phyloP scores from a whole-genome alignment of 2,888 invertebrate species.

The Ditula angustiorana region DNA sequence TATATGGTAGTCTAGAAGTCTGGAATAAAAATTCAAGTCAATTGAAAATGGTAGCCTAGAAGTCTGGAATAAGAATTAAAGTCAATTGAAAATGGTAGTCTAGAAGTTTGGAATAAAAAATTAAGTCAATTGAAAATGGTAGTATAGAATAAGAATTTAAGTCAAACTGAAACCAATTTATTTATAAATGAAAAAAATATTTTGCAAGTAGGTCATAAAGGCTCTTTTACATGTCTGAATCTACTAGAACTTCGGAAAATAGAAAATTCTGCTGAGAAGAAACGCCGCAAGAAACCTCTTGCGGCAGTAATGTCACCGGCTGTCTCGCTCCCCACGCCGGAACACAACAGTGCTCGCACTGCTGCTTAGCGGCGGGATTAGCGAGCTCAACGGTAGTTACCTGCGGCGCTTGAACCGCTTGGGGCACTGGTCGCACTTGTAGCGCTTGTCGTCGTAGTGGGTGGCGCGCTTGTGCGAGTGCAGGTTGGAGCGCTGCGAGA shows the following conservation, averaged over 20 bases:
- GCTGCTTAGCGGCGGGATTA: no score
- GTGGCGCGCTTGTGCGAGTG: constrained; percentile 92
- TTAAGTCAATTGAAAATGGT: background rate
- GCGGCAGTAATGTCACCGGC: no score
- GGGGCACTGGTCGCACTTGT: constrained; percentile 89
- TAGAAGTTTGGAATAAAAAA: constrained; percentile 52
- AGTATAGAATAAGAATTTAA: background rate
- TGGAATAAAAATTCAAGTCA: constrained; percentile 47
- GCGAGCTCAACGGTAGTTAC: no score
- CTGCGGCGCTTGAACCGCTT: constrained; percentile 89
- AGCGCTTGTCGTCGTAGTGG: constrained; percentile 91
- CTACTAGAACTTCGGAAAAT: no score
- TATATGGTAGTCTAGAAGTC: constrained; percentile 92
- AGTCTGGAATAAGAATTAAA: constrained; percentile 52
- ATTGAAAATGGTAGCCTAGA: background rate
- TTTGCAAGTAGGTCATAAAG: no score
- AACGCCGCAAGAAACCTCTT: no score
- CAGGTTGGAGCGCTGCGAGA: constrained; percentile 93
- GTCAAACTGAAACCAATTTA: no score
- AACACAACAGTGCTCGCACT: no score
- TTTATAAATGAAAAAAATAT: no score
- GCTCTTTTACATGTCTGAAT: no score
- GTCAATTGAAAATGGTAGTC: background rate
- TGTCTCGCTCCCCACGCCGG: no score
- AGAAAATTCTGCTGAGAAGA: no score